A percentile compares a stretch with the other conserved stretches of the same genome.
Evolutionary conservation across 1,140 invertebrate genomes (phyloP).

Genomic region (Holcopasites calliopsidis): DNA sequence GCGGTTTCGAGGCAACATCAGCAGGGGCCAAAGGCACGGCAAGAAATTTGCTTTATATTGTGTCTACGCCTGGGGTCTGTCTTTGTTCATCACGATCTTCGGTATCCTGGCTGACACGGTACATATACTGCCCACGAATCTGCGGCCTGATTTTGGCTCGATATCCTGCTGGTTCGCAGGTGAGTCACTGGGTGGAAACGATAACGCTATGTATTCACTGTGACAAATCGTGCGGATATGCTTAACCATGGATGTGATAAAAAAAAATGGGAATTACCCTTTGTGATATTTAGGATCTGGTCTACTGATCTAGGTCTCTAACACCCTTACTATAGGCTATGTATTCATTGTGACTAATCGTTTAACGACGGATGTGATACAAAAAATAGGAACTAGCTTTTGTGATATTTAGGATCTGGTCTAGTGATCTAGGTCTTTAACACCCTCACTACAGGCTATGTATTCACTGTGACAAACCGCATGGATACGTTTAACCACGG

Average conservation of each 20-base stretch:
- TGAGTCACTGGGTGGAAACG: conserved; percentile 49
- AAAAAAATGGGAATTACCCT: neutral
- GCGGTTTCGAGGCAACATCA: conserved; percentile 44
- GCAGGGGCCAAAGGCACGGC: conserved; percentile 28
- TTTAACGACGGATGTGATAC: too few relatives aligned
- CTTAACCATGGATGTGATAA: neutral
- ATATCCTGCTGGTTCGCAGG: conserved; percentile 66
- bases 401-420: too few relatives aligned
- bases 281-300: too few relatives aligned
- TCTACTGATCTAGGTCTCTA: too few relatives aligned
- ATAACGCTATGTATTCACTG: neutral
- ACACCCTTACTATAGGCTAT: too few relatives aligned
- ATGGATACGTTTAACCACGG: too few relatives aligned
- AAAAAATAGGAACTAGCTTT: too few relatives aligned
- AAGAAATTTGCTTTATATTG: conserved; percentile 70
- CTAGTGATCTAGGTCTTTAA: too few relatives aligned
- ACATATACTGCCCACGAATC: conserved; percentile 17
- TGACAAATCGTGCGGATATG: conserved; percentile 2
- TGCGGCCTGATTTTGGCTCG: conserved; percentile 56
- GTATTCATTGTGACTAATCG: too few relatives aligned
- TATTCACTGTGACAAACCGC: too few relatives aligned
- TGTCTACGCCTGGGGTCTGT: conserved; percentile 70
- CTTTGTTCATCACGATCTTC: conserved; percentile 56
- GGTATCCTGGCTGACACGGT: conserved; percentile 37
- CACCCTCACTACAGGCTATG: too few relatives aligned